Conservation (phyloP, 2,888 invertebrate species). For the Altica lythri region DNA sequence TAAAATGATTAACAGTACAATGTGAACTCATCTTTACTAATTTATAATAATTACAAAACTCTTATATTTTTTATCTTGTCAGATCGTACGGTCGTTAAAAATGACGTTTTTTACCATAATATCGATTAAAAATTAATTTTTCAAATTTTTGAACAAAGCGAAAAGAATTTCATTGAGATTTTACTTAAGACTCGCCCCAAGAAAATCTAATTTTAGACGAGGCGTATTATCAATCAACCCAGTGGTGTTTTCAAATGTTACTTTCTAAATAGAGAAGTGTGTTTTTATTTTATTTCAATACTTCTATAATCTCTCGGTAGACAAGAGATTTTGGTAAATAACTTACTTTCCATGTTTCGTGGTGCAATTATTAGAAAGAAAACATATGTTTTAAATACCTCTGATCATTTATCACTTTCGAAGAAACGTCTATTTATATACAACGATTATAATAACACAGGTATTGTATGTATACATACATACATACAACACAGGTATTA, state of each 20-base stretch:
- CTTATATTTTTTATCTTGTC: conserved; percentile 14
- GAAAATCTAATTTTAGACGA: conserved; percentile 13
- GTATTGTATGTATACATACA: too few species aligned
- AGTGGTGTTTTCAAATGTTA: conserved; percentile 10
- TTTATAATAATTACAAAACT: conserved; percentile 8
- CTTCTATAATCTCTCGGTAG: conserved; percentile 7
- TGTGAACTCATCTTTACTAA: conserved; percentile 8
- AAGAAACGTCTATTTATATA: neutral
- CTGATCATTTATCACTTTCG: conserved; percentile 11
- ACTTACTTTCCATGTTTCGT: neutral
- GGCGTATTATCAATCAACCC: conserved; percentile 5
- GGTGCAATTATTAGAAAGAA: conserved; percentile 1
- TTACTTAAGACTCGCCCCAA: conserved; percentile 7
- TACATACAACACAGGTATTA: too few species aligned
- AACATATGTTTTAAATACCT: conserved; percentile 7
- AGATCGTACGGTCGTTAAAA: conserved; percentile 1
- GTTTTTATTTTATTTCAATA: conserved; percentile 13
- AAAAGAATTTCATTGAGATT: conserved; percentile 12
- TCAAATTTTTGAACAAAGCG: conserved; percentile 11
- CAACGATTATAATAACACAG: neutral
- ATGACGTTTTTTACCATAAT: conserved; percentile 7
- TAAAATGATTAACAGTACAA: conserved; percentile 8
- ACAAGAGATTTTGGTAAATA: conserved; percentile 5
- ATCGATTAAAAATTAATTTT: conserved; percentile 17
- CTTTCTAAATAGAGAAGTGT: conserved; percentile 7